These are phyloP conservation scores for Abramis brama DNA, from an alignment of 2,113 vertebrate genomes.

Conservation along the genomic window DNA sequence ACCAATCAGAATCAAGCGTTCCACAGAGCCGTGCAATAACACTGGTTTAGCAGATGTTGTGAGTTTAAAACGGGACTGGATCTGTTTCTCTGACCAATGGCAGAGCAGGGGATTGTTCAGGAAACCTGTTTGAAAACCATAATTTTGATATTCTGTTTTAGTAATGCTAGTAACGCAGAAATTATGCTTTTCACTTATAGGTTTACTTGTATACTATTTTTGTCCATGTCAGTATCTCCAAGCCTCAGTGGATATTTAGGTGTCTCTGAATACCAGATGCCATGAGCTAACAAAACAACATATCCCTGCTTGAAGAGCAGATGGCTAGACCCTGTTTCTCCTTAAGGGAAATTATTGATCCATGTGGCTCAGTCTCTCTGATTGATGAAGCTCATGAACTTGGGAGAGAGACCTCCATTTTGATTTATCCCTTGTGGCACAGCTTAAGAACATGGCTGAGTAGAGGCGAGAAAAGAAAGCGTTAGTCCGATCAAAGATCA, in stretches of 20 bases:
- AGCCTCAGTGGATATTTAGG: neutral
- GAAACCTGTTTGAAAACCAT: slow-evolving; percentile 4
- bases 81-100: neutral
- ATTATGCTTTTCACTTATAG: neutral
- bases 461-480: slow-evolving; percentile 12
- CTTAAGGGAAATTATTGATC: slow-evolving; percentile 33
- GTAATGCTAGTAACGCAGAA: neutral
- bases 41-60: neutral
- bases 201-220: neutral
- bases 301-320: slow-evolving; percentile 26
- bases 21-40: too few relatives aligned
- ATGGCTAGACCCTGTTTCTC: slow-evolving; percentile 13
- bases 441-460: slow-evolving; percentile 28
- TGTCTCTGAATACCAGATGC: slow-evolving; percentile 15
- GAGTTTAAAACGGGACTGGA: neutral
- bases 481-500: slow-evolving; percentile 27
- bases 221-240: neutral
- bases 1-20: too few relatives aligned
- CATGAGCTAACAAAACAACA: slow-evolving; percentile 4
- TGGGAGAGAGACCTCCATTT: slow-evolving; percentile 43
- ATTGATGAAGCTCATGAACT: slow-evolving; percentile 42
- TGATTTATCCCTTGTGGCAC: slow-evolving; percentile 38
- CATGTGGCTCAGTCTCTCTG: slow-evolving; percentile 9
- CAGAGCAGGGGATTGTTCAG: neutral
- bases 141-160: neutral